Evolutionary conservation across 2,113 vertebrate species (phyloP).

Genomic region (Coturnix japonica): DNA sequence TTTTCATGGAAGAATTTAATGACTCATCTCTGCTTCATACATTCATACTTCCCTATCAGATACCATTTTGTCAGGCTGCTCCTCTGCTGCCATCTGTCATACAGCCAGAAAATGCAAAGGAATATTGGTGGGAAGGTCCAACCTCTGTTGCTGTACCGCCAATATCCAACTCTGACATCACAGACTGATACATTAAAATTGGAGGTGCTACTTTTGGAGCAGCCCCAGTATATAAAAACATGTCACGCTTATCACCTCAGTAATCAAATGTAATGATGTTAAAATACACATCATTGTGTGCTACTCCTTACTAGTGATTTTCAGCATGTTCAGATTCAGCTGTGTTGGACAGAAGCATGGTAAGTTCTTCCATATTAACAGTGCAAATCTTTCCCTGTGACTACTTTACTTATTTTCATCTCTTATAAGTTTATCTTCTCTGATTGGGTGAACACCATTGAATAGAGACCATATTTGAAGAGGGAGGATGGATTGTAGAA

Average conservation of each 20-base stretch:
- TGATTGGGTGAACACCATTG: not conserved
- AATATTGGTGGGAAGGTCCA: not conserved
- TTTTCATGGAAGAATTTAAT: not conserved
- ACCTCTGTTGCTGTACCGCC: too few species aligned
- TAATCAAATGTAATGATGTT: not conserved
- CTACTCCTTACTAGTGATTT: not conserved
- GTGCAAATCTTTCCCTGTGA: not conserved
- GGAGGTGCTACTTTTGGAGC: not conserved
- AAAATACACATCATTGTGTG: not conserved
- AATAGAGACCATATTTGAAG: not conserved
- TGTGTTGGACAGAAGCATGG: not conserved
- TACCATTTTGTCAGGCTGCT: not conserved
- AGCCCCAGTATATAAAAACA: not conserved
- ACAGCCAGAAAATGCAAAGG: not conserved
- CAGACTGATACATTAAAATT: not conserved
- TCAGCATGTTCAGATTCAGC: not conserved
- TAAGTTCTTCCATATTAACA: not conserved
- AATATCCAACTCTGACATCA: not conserved
- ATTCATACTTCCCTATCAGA: not conserved
- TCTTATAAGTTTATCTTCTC: not conserved
- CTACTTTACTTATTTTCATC: not conserved
- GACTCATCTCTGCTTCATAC: too few species aligned
- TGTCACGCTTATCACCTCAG: not conserved
- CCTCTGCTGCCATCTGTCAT: not conserved
- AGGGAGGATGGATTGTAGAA: not conserved